These are phyloP conservation scores for Chromis chromis DNA, from an alignment of 2,797 vertebrate genomes.

Conservation along the genomic window DNA sequence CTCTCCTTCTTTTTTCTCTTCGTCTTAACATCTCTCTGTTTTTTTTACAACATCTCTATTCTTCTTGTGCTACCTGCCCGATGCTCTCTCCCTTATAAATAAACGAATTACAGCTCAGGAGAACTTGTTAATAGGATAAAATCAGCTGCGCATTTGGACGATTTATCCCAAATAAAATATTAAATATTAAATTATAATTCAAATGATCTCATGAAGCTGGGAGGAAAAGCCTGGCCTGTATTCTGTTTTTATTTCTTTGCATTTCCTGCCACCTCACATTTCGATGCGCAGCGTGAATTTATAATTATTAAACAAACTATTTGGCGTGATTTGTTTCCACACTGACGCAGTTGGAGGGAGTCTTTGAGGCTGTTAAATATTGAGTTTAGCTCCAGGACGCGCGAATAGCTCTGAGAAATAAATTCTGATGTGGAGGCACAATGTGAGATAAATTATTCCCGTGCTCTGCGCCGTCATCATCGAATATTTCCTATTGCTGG, in stretches of 20 bases:
- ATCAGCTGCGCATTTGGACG: not conserved
- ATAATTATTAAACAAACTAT: constrained; percentile 23
- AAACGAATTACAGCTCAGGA: constrained; percentile 30
- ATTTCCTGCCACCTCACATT: not conserved
- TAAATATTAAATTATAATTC: constrained; percentile 4
- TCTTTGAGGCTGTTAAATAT: constrained; percentile 19
- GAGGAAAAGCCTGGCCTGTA: not conserved
- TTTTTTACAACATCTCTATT: constrained; percentile 1
- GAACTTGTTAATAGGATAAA: constrained; percentile 26
- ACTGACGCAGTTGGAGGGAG: constrained; percentile 3
- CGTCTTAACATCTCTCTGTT: not conserved
- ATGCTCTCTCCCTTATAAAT: constrained; percentile 25
- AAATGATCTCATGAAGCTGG: not conserved
- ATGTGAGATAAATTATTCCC: constrained; percentile 5
- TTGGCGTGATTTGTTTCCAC: constrained; percentile 14
- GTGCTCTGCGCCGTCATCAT: constrained; percentile 6
- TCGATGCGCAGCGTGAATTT: constrained; percentile 3
- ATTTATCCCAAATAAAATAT: constrained; percentile 2
- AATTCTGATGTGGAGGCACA: constrained; percentile 1
- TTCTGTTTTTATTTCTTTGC: not conserved
- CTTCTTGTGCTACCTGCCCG: constrained; percentile 54
- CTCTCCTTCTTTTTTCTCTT: not conserved
- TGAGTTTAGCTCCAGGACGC: constrained; percentile 15
- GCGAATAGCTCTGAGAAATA: constrained; percentile 8
- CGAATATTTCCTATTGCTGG: constrained; percentile 27